Evolutionary conservation across 1,140 invertebrate genomes (phyloP), one percentile per base, ranked within the genome.

Genomic region (Xylocopa sonorina): DNA sequence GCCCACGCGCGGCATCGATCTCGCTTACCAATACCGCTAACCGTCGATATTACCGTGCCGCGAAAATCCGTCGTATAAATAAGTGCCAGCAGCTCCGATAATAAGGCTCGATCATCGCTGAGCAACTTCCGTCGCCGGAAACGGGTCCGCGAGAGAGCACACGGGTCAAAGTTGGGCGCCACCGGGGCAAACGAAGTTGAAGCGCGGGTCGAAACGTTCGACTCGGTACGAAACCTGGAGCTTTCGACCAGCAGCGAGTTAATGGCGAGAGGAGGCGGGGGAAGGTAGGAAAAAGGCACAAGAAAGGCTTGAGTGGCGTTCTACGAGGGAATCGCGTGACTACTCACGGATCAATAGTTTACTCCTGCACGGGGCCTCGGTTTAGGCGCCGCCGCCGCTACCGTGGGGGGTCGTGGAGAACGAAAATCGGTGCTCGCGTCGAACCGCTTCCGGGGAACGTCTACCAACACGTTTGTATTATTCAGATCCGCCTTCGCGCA

Each of bases 311-410:
- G 91, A 92, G 88, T 90, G 90, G 88, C 89, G 90, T 92, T 91
- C 87, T 91, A 92, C 86, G 91, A 92, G 90, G 85, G 89, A 92
- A 92, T 92, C 91, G 91, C 91, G 91, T 92, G 91, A 92, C 91
- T 89, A 88, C 89, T 91, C 89, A 88, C 84, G 89, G 91, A 92
- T 92, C 91, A 92, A 92, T 92, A 92, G 89, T 90, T 91, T 87
- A 82, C 80, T 80, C 87, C 81, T 84, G 81, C 82, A 85, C 81
- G 83, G 46, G 51, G 69, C 50, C 48, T 57, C 72, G 63, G 55
- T 84, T 85, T 85, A 75, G 83, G 68, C 82, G 73, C 43, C 80
- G 83, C 60, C 71, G 82, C 68, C 66, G 68, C 48, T 57, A 63
- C 55, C 67, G 46, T 14, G n/a, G 27, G 53, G 58, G 78, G 57